Evolutionary conservation across 2,888 invertebrate genomes (phyloP), one percentile per base, ranked within the genome.

Genomic region (Lymantria dispar): DNA sequence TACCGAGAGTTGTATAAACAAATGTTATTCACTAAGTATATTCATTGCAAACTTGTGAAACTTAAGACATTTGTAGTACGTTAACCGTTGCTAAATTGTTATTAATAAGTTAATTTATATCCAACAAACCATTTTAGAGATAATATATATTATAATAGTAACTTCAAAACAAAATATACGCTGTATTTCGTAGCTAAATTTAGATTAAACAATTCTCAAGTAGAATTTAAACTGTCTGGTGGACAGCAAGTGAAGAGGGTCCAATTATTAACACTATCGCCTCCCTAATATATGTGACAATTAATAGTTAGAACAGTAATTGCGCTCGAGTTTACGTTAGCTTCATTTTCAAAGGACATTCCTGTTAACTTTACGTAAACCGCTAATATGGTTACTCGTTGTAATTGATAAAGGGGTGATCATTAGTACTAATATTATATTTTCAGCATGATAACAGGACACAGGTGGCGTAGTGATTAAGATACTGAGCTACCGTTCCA

Each of bases 221-320:
- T 64, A 60, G 44, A 60, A 55, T 60, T 49, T 50, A 48, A 58
- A 62, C 56, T 53, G 44, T 54, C 61, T 58, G 55, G 44, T 53
- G 49, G 64, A 60, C 59, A 59, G 54, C 44, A 47, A 42, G 42
- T 76, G 76, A 76, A 68, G 65, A 74, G 76, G 73, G 72, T 72
- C 41, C 57, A 60, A 70, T 70, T 65, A 69, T 71, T 60, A 67
- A 52, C 60, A 62, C 59, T 58, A 67, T 65, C 51, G 62, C 58
- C 48, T 50, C 47, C 50, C 50, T 51, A 58, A 65, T 62, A 52
- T 60, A 62, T 58, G 51, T 52, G 60, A 45, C 67, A 61, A 71
- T 68, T 67, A 65, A 63, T 57, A 58, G 57, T 47, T 51, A 38
- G 53, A 31, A 42, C 29, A 47, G 48, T 61, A 62, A 61, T 56